Evolutionary conservation across 2,113 vertebrate genomes (phyloP).

Genomic region (Microtus montanus): DNA sequence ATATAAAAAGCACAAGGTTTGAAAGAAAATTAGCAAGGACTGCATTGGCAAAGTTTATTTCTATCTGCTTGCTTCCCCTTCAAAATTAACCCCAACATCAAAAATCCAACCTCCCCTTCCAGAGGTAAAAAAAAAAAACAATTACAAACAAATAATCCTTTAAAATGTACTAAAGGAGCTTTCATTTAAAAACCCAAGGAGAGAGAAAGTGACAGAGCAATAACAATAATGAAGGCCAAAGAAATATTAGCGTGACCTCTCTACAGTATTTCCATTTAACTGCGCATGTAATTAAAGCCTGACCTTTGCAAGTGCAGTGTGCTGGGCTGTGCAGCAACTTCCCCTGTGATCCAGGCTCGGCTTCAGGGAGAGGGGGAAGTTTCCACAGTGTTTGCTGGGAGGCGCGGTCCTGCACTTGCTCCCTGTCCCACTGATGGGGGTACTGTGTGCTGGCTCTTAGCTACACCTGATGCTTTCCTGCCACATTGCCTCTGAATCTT

Average conservation of each 20-base stretch:
- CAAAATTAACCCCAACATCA: neutral
- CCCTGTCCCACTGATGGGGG: neutral
- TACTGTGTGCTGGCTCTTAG: neutral
- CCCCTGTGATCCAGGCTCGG: conserved; percentile 15
- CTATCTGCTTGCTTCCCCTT: neutral
- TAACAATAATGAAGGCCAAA: conserved; percentile 82
- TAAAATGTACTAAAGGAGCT: conserved; percentile 18
- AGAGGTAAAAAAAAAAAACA: neutral
- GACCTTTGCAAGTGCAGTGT: conserved; percentile 77
- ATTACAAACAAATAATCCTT: conserved; percentile 71
- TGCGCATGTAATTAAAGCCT: conserved; percentile 79
- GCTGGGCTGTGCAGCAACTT: conserved; percentile 14
- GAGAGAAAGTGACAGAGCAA: conserved; percentile 75
- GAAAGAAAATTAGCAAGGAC: conserved; percentile 82
- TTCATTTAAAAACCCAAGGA: conserved; percentile 70
- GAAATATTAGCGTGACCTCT: conserved; percentile 74
- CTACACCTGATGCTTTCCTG: neutral
- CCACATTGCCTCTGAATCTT: neutral
- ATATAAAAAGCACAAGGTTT: conserved; percentile 80
- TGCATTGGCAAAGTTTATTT: conserved; percentile 58
- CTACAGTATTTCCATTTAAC: conserved; percentile 81
- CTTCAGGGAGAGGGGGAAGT: neutral
- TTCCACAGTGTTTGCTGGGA: neutral
- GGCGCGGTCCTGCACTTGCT: neutral
- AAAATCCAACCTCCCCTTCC: conserved; percentile 30